These are phyloP conservation scores for Agelastica alni DNA, from an alignment of 2,888 invertebrate genomes.

Conservation along the genomic window DNA sequence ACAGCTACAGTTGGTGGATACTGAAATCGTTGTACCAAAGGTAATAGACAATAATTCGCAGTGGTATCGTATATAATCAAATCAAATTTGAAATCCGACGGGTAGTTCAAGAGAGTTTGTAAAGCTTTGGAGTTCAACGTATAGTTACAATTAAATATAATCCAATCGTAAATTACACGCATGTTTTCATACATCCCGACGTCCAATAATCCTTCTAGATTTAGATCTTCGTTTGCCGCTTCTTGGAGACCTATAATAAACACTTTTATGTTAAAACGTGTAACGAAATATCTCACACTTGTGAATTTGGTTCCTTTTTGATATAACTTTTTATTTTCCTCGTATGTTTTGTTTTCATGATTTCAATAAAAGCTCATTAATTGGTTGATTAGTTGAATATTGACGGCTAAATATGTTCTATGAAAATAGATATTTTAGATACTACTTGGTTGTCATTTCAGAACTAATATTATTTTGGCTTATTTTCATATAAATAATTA, in stretches of 20 bases:
- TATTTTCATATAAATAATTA: no score
- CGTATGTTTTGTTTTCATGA: no score
- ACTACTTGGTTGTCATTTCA: no score
- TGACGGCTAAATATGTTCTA: no score
- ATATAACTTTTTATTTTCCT: no score
- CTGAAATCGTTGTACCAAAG: slow-evolving; percentile 44
- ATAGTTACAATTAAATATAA: slow-evolving; percentile 12
- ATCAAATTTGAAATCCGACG: slow-evolving; percentile 45
- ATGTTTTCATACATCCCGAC: neutral
- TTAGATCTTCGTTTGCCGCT: no score
- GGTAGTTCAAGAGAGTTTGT: slow-evolving; percentile 39
- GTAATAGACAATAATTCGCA: slow-evolving; percentile 38
- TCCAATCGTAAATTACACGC: slow-evolving; percentile 2
- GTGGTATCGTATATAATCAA: slow-evolving; percentile 43
- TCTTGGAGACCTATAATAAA: neutral
- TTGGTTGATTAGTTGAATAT: no score
- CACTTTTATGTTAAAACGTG: neutral
- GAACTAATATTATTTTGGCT: no score
- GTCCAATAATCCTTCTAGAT: neutral
- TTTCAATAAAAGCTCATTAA: no score
- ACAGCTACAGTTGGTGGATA: slow-evolving; percentile 43
- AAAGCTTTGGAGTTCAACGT: slow-evolving; percentile 38
- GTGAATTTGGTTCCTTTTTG: no score
- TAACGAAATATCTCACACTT: no score
- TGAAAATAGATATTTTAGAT: no score